These are phyloP conservation scores for Cephalopachus bancanus DNA, from an alignment of 2,797 vertebrate species.

Conservation along the genomic window DNA sequence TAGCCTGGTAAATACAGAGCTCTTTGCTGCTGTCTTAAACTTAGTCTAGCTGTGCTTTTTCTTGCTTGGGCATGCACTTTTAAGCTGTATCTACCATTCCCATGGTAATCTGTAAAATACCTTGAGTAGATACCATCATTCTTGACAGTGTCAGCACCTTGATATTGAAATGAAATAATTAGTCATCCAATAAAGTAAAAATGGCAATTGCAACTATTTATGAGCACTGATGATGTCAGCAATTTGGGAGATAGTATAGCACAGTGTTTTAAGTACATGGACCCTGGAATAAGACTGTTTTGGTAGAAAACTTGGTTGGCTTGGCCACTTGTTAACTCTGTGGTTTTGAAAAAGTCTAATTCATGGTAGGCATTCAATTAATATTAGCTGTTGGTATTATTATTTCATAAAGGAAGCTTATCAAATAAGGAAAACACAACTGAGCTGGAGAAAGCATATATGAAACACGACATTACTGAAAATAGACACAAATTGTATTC, in stretches of 20 bases:
- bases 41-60: slow-evolving; percentile 60
- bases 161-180: slow-evolving; percentile 71
- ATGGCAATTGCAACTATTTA: not conserved
- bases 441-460: not conserved
- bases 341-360: slow-evolving; percentile 33
- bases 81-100: slow-evolving; percentile 87
- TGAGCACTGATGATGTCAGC: not conserved
- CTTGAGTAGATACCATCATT: slow-evolving; percentile 89
- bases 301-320: not conserved
- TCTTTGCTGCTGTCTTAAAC: slow-evolving; percentile 62
- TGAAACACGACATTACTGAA: slow-evolving; percentile 34
- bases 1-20: slow-evolving; percentile 86
- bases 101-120: slow-evolving; percentile 84
- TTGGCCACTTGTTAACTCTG: not conserved
- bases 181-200: slow-evolving; percentile 35
- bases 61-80: slow-evolving; percentile 85
- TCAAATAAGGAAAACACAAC: slow-evolving; percentile 21
- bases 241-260: not conserved
- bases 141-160: slow-evolving; percentile 87
- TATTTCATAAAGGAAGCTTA: slow-evolving; percentile 42
- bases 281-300: not conserved
- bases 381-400: not conserved
- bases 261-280: slow-evolving; percentile 4
- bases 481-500: not conserved
- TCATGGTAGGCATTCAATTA: slow-evolving; percentile 26